phyloP scores from a whole-genome alignment of 2,113 vertebrate species.

The Otis tarda region DNA sequence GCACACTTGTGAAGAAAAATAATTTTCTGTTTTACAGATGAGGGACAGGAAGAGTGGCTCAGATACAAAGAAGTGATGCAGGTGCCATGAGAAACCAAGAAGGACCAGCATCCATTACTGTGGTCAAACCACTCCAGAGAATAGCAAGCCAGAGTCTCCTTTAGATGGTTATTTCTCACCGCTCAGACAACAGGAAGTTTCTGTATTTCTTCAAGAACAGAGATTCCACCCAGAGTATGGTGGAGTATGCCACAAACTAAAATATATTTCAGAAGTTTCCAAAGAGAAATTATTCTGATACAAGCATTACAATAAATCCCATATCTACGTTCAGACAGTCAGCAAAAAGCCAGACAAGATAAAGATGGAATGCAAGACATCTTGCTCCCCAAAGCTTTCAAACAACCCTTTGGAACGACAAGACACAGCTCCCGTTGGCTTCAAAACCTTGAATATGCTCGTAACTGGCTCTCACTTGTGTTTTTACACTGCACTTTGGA shows the following conservation, averaged over 20 bases:
- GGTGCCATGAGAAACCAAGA: not conserved
- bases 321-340: not conserved
- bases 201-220: not conserved
- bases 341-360: not conserved
- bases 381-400: not conserved
- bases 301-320: not conserved
- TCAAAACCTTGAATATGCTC: not conserved
- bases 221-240: not conserved
- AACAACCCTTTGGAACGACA: not conserved
- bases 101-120: not conserved
- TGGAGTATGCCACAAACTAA: not conserved
- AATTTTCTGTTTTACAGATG: not conserved
- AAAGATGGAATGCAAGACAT: not conserved
- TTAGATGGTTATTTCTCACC: not conserved
- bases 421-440: not conserved
- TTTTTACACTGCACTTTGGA: not conserved
- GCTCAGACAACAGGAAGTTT: not conserved
- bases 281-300: not conserved
- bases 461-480: not conserved
- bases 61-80: not conserved
- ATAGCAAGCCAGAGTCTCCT: not conserved
- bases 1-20: not conserved
- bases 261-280: not conserved
- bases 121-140: not conserved
- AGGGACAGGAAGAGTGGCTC: not conserved